These are phyloP conservation scores for Sylvia atricapilla DNA, from an alignment of 2,113 vertebrate genomes.

Conservation along the genomic window DNA sequence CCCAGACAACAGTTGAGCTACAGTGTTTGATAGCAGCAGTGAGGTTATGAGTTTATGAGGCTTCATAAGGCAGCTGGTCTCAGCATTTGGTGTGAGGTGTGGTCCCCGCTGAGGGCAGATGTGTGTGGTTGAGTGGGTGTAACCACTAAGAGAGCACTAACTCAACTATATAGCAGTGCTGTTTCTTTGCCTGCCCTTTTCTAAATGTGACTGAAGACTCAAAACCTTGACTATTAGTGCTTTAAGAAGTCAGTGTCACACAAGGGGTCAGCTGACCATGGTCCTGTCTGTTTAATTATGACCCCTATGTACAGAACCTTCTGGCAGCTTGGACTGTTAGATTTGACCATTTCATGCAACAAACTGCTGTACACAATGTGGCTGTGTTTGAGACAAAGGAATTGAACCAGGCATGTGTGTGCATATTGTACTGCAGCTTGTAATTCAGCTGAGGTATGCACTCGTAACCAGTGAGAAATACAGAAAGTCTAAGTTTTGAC, in stretches of 20 bases:
- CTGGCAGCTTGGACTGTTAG: not conserved
- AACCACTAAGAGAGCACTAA: not conserved
- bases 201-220: not conserved
- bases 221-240: not conserved
- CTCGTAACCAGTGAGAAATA: not conserved
- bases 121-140: not conserved
- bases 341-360: not conserved
- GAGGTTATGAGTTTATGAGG: not conserved
- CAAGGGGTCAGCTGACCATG: not conserved
- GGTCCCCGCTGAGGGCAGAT: rapidly evolving
- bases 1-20: not conserved
- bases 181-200: not conserved
- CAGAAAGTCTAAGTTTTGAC: not conserved
- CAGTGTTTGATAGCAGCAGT: not conserved
- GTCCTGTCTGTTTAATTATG: not conserved
- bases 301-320: not conserved
- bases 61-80: not conserved
- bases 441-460: not conserved
- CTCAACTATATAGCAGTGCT: not conserved
- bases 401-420: not conserved
- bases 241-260: not conserved
- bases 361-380: not conserved
- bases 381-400: not conserved
- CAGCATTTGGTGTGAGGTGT: not conserved
- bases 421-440: rapidly evolving